A percentile compares a stretch with the other conserved stretches of the same genome.
These are phyloP conservation scores for Amphimedon queenslandica DNA, from an alignment of 37 sponge, comb jelly and placozoan species.

Conservation along the genomic window DNA sequence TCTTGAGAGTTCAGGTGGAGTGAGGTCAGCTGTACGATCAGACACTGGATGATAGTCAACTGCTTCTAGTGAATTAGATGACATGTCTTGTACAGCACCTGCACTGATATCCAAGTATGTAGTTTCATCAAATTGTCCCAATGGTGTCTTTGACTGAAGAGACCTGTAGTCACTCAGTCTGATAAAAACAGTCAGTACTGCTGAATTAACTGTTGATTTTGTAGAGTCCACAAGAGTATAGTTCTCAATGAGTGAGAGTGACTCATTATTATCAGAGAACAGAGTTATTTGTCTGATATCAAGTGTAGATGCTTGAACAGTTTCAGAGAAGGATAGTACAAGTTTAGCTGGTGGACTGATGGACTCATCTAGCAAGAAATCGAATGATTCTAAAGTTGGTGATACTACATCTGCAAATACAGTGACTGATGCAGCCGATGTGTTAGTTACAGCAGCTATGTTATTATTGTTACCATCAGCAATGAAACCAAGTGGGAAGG, in stretches of 20 bases:
- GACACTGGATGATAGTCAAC: constrained; percentile 19
- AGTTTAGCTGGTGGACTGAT: constrained; percentile 51
- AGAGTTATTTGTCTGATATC: constrained; percentile 26
- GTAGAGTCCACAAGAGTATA: constrained; percentile 33
- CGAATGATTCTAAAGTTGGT: constrained; percentile 71
- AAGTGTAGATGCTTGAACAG: constrained; percentile 60
- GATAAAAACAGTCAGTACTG: constrained; percentile 37
- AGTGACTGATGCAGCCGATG: constrained; percentile 12
- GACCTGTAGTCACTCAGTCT: constrained; percentile 44
- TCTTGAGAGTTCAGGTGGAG: constrained; percentile 48
- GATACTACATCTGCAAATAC: constrained; percentile 31
- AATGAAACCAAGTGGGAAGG: constrained; percentile 40
- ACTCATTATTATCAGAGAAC: background rate
- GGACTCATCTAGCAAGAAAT: constrained; percentile 46
- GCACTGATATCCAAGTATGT: constrained; percentile 58
- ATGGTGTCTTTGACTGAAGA: constrained; percentile 60
- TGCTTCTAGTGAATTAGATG: constrained; percentile 42
- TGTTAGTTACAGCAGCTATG: constrained; percentile 15
- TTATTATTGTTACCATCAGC: constrained; percentile 55
- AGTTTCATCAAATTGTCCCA: constrained; percentile 35
- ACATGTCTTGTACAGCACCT: constrained; percentile 57
- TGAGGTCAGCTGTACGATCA: constrained; percentile 55
- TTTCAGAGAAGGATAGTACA: constrained; percentile 74
- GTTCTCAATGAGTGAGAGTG: constrained; percentile 34
- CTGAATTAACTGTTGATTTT: constrained; percentile 33